Base-by-base conservation (phyloP, 2,797 vertebrate species). In the Eptatretus atami region DNA sequence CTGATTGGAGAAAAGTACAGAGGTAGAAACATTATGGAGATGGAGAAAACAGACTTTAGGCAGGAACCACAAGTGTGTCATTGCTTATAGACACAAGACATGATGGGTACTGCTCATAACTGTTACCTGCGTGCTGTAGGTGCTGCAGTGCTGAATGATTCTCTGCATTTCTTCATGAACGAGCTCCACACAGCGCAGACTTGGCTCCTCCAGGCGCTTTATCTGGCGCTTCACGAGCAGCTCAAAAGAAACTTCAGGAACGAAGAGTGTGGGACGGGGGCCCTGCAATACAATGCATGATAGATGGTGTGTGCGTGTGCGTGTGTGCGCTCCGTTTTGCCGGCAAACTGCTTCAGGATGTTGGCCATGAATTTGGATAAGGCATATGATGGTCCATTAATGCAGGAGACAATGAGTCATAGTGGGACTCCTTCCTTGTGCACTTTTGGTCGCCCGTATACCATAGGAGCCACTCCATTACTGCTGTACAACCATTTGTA, bases 141-240 rank as follows among this genome's bases (percentile, higher is more conserved):
- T 81, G 68, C 80, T 81, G 69, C 88, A 96, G 63, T 98, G 92
- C 72, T 98, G 92, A 71, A 96, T 98, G 72, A 96, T 95, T 74
- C 90, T 76, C 71, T 98, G 90, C 90, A 96, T 96, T 75, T 98
- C 92, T 70, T 98, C 92, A 10, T 98, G 92, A 68, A 98, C 92
- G 65, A 98, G 78, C 70, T 98, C 92, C 71, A 98, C 92, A 19
- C 90, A 98, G 52, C 90, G 83, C 66, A 98, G 70, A 65, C 90
- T 94, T 8, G 90, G 90, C 67, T 98, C 92, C 73, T 98, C 90
- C 72, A 98, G 75, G 60, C 86, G 84, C 67, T 98, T 98, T 70
- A 95, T 86, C 74, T 98, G 90, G 73, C 90, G 79, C 74, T 98
- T 98, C 67, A 98, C 90, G 71, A 96, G 66, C 71, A 98, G 75